Evolutionary conservation across 1,140 invertebrate genomes (phyloP), one percentile per base, ranked within the genome.

Genomic region (Schmidtea mediterranea): DNA sequence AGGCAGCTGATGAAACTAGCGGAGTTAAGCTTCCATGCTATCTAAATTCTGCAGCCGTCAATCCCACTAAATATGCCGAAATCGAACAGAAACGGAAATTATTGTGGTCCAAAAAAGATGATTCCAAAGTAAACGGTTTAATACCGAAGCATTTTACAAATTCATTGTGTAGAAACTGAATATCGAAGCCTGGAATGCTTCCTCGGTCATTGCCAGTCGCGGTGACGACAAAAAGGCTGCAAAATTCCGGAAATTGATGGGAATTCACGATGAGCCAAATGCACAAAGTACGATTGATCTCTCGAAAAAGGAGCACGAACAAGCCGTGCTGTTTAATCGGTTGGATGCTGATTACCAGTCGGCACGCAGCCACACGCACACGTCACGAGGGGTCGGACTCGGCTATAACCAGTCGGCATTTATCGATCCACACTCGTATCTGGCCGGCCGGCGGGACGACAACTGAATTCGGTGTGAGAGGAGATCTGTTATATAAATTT

Each of bases 211-310:
- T 21, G 43, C 43, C 6, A 45, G 43, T 45, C 15, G 21, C 3
- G 43, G 43, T 2, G 23, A 45, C n/a, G 19, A 21, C 12, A 21
- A n/a, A 22, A 45, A 45, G n/a, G 43, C 43, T 5, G 43, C 15
- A 6, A 45, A 21, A 45, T 45, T 45, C 10, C 43, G 21, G n/a
- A 45, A 45, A 45, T 21, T 45, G 8, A 45, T 45, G 43, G 43
- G 43, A 12, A 45, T 45, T 45, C 43, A 45, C 5, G 18, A 13
- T 13, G 23, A 21, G 5, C 12, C 43, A 45, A 24, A 24, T 22
- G 5, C 18, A 5, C 13, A 12, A 5, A 45, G 22, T 45, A 2
- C 18, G 6, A 2, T 19, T 19, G 43, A 21, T 19, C 26, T 32
- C 10, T 32, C 26, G 3, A 13, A 16, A 21, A 13, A 19, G n/a